Evolutionary conservation across 2,113 vertebrate species (phyloP).

Genomic region (Peromyscus polionotus): DNA sequence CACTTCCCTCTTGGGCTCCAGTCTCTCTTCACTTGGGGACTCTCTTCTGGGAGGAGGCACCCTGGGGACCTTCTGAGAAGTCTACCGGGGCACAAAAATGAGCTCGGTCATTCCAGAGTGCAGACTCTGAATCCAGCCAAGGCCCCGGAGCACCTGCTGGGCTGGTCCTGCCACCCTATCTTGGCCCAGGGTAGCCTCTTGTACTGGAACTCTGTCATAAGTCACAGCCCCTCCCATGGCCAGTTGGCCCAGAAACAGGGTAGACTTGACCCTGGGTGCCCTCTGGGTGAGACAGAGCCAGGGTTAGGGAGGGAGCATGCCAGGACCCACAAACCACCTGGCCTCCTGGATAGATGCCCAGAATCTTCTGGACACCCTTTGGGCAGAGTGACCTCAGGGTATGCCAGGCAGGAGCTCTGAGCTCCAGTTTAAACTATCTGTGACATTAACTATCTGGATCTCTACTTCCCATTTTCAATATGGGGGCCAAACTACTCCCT

Average conservation of each 20-base stretch:
- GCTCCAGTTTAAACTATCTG: constrained; percentile 8
- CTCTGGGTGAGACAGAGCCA: background rate
- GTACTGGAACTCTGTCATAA: background rate
- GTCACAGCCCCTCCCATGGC: background rate
- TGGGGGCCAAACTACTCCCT: background rate
- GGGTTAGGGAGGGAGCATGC: background rate
- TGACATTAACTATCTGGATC: background rate
- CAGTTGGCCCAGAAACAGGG: background rate
- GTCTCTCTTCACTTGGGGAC: constrained; percentile 85
- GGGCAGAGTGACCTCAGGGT: background rate
- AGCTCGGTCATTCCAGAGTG: background rate
- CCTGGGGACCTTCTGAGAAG: constrained; percentile 90
- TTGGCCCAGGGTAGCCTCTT: background rate
- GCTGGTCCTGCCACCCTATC: background rate
- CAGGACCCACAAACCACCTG: background rate
- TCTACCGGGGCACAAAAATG: constrained; percentile 82
- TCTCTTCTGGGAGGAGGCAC: constrained; percentile 88
- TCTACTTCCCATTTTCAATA: background rate
- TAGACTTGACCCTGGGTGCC: background rate
- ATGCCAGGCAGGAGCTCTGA: background rate
- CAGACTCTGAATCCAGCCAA: background rate
- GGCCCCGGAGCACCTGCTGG: background rate
- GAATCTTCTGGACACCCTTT: background rate
- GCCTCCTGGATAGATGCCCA: background rate
- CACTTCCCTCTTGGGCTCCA: constrained; percentile 79